Evolutionary conservation across 2,113 vertebrate species (phyloP), one percentile per base, ranked within the genome.

Genomic region (human (Homo sapiens)): DNA sequence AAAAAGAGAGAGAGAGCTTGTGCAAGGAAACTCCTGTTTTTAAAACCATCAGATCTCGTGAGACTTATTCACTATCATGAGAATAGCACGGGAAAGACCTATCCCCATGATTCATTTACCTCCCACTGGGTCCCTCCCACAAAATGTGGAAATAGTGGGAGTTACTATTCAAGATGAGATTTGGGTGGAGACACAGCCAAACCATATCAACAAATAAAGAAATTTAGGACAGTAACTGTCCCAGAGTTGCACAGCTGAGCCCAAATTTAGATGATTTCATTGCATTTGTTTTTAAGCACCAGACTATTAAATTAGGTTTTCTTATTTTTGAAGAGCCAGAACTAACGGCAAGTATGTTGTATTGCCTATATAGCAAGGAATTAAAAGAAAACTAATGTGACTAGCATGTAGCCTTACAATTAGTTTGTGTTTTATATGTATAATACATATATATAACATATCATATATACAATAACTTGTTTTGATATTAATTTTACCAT

Each of bases 351-450:
- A 59, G 38, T n/a, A 78, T 84, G 50, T 76, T 91, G 27, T 84
- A 50, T 81, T 91, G 43, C 10, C 78, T 73, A 50, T 57, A 52
- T 57, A 81, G 38, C 45, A 96, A 87, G 6, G 23, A 7, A 61
- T 50, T 85, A 89, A 90, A 94, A 94, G 80, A 97, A 97, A 89
- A 89, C 25, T 82, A 94, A 73, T n/a, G 9, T 81, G 10, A 80
- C 27, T 72, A 93, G 57, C 64, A 85, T 61, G 43, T 78, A 83
- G 20, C 32, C 12, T 92, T 81, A 87, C 13, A 82, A 82, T 89
- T 76, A 43, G 10, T 68, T 50, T 38, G 16, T 61, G 12, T 35
- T 85, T 25, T 72, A 84, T 38, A 73, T 55, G 57, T 72, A 10
- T 17, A 78, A 20, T 17, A 75, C 40, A 45, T 30, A 78, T 72